phyloP scores from a whole-genome alignment of 2,888 invertebrate genomes.

The Brenthis ino region DNA sequence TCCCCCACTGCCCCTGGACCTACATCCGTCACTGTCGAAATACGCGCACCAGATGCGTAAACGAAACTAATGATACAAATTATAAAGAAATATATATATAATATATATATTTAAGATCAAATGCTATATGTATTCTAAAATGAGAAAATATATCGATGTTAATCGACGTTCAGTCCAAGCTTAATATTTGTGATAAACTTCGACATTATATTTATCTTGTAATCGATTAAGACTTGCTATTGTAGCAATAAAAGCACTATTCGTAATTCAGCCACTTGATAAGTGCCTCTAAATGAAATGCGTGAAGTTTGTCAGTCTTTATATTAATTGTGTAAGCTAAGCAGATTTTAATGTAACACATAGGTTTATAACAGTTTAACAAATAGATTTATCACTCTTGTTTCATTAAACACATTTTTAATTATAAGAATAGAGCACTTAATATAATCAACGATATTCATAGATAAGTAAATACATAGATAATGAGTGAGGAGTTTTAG shows the following conservation, averaged over 20 bases:
- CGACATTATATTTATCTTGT: constrained; percentile 67
- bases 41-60: constrained; percentile 82
- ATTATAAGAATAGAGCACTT: constrained; percentile 58
- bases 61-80: constrained; percentile 11
- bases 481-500: constrained; percentile 55
- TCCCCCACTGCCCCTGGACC: constrained; percentile 73
- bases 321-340: constrained; percentile 26
- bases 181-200: constrained; percentile 77
- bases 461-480: constrained; percentile 49
- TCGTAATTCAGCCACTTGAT: constrained; percentile 63
- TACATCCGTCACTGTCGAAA: constrained; percentile 87
- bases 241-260: constrained; percentile 66
- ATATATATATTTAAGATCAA: constrained; percentile 15
- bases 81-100: constrained; percentile 13
- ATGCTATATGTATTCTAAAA: constrained; percentile 21
- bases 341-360: constrained; percentile 41
- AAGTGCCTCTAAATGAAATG: constrained; percentile 72
- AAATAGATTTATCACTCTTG: constrained; percentile 35
- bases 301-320: constrained; percentile 48
- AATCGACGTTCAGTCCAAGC: constrained; percentile 66
- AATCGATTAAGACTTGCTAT: constrained; percentile 53
- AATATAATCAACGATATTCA: constrained; percentile 58
- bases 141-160: constrained; percentile 41
- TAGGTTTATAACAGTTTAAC: constrained; percentile 49
- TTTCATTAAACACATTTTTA: constrained; percentile 40